Percentiles rank a stretch among this genome's conserved stretches.
Evolutionary conservation across 2,797 vertebrate genomes (phyloP).

Genomic region (Yasuhikotakia modesta): DNA sequence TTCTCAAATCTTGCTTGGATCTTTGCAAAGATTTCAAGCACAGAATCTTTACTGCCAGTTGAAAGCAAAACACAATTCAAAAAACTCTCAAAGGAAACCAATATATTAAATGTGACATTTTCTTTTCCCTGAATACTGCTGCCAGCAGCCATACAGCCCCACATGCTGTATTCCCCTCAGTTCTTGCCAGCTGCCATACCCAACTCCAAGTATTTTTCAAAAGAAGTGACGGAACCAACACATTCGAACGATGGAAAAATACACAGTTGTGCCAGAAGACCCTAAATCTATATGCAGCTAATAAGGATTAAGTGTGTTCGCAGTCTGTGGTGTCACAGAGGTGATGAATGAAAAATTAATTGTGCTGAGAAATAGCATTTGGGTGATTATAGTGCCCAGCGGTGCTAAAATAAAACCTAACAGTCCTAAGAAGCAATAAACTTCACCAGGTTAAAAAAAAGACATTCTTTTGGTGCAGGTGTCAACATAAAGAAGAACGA

Average conservation of each 20-base stretch:
- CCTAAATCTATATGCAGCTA: constrained; percentile 23
- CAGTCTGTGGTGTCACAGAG: constrained; percentile 24
- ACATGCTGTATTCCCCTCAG: constrained; percentile 27
- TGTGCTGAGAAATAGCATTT: neutral
- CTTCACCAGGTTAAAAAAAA: neutral
- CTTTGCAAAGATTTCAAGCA: constrained; percentile 17
- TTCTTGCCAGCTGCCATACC: constrained; percentile 36
- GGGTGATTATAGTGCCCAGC: constrained; percentile 13
- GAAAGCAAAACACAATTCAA: constrained; percentile 30
- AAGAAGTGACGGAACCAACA: constrained; percentile 59
- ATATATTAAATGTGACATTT: constrained; percentile 30
- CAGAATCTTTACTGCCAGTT: constrained; percentile 22
- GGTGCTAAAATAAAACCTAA: neutral
- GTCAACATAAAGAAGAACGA: neutral
- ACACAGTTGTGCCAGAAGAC: constrained; percentile 33
- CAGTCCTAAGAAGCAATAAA: neutral
- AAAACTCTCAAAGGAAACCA: constrained; percentile 31
- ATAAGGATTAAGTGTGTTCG: constrained; percentile 15
- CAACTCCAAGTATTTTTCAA: constrained; percentile 42
- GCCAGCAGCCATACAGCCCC: constrained; percentile 29
- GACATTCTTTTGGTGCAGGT: neutral
- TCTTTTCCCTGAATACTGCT: constrained; percentile 15
- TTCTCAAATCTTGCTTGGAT: constrained; percentile 16
- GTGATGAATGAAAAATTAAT: constrained; percentile 30
- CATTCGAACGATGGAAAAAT: constrained; percentile 48